phyloP scores from a whole-genome alignment of 2,888 invertebrate genomes.

The Invenusta paracnida region DNA sequence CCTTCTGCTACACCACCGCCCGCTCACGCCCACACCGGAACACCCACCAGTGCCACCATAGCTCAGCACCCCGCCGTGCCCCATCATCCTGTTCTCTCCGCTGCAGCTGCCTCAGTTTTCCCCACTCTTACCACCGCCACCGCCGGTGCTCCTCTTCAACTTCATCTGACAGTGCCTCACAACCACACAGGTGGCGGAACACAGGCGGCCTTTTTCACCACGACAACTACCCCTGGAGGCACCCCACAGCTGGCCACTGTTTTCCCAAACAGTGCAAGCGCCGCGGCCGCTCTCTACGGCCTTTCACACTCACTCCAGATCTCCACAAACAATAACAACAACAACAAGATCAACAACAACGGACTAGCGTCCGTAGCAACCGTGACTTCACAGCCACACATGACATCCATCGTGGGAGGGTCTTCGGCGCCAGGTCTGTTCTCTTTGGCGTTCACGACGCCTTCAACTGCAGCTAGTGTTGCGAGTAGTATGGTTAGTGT shows the following conservation, averaged over 20 bases:
- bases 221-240: neutral
- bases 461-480: neutral
- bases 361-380: too few species aligned
- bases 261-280: neutral
- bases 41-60: neutral
- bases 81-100: too few species aligned
- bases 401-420: too few species aligned
- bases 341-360: too few species aligned
- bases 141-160: neutral
- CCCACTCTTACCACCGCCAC: neutral
- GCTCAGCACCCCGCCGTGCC: too few species aligned
- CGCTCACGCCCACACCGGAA: neutral
- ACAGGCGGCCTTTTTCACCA: neutral
- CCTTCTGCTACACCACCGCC: neutral
- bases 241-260: neutral
- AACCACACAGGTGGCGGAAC: neutral
- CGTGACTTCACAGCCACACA: too few species aligned
- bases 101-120: too few species aligned
- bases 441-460: neutral
- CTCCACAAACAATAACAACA: too few species aligned
- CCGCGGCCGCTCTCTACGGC: neutral
- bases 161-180: neutral
- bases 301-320: neutral
- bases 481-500: neutral
- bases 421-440: too few species aligned